Base-by-base conservation (phyloP, 2,113 vertebrate genomes). In the Mustela lutreola region DNA sequence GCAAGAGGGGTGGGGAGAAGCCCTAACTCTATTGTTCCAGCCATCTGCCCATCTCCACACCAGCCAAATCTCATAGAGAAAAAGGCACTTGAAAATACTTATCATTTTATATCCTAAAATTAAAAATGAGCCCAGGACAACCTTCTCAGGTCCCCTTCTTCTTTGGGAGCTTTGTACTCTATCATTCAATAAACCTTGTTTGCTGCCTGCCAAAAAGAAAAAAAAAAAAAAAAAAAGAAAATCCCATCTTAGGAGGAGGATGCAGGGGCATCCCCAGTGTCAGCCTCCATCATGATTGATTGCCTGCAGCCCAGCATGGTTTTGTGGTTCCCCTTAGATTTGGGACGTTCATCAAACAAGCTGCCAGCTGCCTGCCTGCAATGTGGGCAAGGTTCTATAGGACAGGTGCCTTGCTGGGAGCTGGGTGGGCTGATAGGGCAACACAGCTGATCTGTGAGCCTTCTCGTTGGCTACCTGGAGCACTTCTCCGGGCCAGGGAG, bases 261-360 rank as follows among this genome's bases (percentile, higher is more conserved):
- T 22, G 60, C 33, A 28, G 39, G 11, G 48, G 22, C 53, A 5
- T 48, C 70, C 60, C 63, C 11, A 42, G 39, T 7, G 18, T 76
- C 7, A 6, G 79, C 50, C 22, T 89, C 42, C 58, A 79, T 58
- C 1, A 4, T 15, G 63, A 87, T 26, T 60, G 83, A 16, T 36
- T 95, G 73, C 86, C 86, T 78, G 33, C 26, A 95, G 86, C 56
- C 53, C 94, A 80, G 26, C 42, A 36, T 71, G 97, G 97, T 97
- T 98, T 97, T 95, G 95, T 36, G 94, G 95, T 96, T 98, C 95
- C 75, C 67, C 48, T 62, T 95, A 94, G 79, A 96, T 95, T 97
- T 92, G 93, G 87, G 83, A 96, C 96, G 83, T 90, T 98, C 95
- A 87, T 98, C 95, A 97, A 96, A 96, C 79, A 91, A 87, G 89